Conservation (phyloP, 2,113 vertebrate genomes). For the Lampris megalopsis region DNA sequence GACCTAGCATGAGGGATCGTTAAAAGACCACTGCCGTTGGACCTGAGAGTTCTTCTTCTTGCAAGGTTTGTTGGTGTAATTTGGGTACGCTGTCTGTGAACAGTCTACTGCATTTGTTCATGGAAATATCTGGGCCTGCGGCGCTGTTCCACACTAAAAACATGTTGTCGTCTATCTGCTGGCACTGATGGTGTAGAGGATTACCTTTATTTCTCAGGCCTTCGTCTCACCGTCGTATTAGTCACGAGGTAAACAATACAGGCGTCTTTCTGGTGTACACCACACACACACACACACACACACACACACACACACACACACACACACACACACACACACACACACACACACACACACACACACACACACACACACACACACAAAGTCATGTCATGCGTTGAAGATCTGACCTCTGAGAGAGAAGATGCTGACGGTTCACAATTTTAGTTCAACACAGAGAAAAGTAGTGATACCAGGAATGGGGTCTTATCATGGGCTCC, state of each 20-base stretch:
- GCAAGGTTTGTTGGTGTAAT: slow-evolving; percentile 13
- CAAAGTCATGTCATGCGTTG: neutral
- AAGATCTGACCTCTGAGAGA: no score
- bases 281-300: neutral
- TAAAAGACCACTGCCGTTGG: no score
- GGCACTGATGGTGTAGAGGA: neutral
- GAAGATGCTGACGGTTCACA: no score
- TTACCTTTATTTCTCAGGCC: neutral
- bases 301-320: neutral
- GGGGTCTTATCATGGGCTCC: no score
- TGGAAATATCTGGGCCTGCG: slow-evolving; percentile 50
- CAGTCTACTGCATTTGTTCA: slow-evolving; percentile 14
- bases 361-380: neutral
- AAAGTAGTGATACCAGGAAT: no score
- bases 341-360: neutral
- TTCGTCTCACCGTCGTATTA: neutral
- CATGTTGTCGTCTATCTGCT: slow-evolving; percentile 3
- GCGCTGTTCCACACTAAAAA: neutral
- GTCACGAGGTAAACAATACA: neutral
- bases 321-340: neutral
- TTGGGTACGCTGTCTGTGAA: slow-evolving; percentile 15
- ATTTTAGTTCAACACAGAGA: no score
- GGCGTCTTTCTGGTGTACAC: neutral
- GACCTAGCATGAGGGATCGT: no score
- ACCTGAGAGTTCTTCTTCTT: no score